Evolutionary conservation across 2,113 vertebrate species (phyloP).

Genomic region (Chaenocephalus aceratus): DNA sequence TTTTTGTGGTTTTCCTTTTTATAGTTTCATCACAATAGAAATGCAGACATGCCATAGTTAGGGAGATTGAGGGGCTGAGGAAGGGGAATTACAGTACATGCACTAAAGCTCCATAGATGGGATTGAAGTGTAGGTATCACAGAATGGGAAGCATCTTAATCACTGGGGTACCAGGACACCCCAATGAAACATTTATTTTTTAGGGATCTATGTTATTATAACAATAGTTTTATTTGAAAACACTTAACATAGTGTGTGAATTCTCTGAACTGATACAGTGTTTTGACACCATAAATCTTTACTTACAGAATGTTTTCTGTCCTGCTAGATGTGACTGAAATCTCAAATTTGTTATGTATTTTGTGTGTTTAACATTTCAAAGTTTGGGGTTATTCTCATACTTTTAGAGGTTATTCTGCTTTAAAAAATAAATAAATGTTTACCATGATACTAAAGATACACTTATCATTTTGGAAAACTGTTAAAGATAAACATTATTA

Average conservation of each 20-base stretch:
- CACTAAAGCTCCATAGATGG: neutral
- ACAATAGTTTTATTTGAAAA: no score
- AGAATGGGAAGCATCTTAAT: neutral
- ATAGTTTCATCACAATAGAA: neutral
- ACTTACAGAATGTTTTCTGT: neutral
- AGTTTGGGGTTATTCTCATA: no score
- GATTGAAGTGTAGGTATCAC: neutral
- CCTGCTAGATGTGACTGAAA: no score
- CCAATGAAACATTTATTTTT: no score
- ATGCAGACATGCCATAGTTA: neutral
- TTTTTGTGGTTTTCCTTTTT: neutral
- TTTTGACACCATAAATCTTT: neutral
- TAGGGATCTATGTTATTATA: neutral
- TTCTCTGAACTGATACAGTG: no score
- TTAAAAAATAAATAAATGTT: neutral
- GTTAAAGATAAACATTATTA: slow-evolving; percentile 6
- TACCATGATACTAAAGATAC: neutral
- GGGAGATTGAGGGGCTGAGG: neutral
- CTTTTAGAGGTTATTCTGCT: neutral
- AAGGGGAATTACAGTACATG: no score
- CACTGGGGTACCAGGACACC: neutral
- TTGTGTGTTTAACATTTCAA: no score
- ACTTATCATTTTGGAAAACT: slow-evolving; percentile 10
- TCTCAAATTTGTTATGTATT: no score
- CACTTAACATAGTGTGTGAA: no score